Conservation (phyloP, 2,888 invertebrate species). For the Dasysyrphus tricinctus region DNA sequence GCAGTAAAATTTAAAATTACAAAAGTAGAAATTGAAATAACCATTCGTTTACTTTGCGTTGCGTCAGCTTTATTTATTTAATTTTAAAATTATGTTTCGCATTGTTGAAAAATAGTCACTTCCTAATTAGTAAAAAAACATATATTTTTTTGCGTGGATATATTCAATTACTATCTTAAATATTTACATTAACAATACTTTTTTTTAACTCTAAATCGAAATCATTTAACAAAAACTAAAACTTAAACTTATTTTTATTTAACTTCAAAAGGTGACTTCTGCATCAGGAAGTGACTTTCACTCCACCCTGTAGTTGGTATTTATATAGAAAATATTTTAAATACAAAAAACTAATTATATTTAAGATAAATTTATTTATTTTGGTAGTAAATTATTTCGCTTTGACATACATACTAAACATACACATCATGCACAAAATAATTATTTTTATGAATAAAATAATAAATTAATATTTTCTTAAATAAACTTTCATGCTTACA, state of each 20-base stretch:
- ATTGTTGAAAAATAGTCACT: conserved; percentile 35
- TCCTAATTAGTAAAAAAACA: too few species aligned
- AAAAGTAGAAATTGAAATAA: conserved; percentile 42
- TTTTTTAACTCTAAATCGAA: too few species aligned
- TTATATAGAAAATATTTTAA: neutral
- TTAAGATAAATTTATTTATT: conserved; percentile 50
- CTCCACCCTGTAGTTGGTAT: conserved; percentile 16
- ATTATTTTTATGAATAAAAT: conserved; percentile 3
- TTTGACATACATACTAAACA: conserved; percentile 12
- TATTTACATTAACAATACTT: too few species aligned
- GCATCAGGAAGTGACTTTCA: neutral
- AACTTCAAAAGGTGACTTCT: too few species aligned
- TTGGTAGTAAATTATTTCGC: conserved; percentile 45
- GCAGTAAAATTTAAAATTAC: neutral
- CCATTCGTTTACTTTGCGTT: conserved; percentile 44
- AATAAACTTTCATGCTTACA: conserved; percentile 32
- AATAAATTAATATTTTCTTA: conserved; percentile 25
- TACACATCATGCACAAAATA: conserved; percentile 53
- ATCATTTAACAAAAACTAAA: too few species aligned
- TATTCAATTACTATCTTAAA: too few species aligned
- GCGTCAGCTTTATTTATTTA: conserved; percentile 44
- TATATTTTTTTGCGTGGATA: too few species aligned
- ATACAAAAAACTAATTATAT: conserved; percentile 27
- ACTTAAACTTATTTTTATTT: too few species aligned
- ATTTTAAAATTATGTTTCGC: conserved; percentile 48